Evolutionary conservation across 2,797 vertebrate genomes (phyloP).

Genomic region (Sebastes iracundus): DNA sequence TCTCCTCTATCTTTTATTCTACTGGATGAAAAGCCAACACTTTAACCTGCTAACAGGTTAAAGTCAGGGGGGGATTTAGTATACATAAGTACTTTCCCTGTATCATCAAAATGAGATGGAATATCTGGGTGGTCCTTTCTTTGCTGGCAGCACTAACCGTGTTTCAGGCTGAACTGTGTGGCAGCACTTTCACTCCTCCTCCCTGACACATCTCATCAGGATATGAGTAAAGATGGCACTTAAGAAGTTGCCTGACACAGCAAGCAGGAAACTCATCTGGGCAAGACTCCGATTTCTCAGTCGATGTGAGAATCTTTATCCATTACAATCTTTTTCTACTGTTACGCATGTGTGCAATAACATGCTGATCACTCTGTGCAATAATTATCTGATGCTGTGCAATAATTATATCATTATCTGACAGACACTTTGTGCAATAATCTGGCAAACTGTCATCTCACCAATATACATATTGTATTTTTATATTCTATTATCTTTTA

Average conservation of each 20-base stretch:
- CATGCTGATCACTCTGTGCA: no score
- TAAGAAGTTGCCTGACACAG: not conserved
- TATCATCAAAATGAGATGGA: not conserved
- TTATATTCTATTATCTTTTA: no score
- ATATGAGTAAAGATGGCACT: conserved; percentile 25
- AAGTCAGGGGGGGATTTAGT: not conserved
- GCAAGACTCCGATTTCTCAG: not conserved
- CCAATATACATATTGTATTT: no score
- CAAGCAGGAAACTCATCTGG: not conserved
- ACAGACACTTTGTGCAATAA: no score
- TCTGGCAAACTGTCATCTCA: no score
- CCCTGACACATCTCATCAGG: conserved; percentile 26
- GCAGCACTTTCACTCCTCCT: conserved; percentile 19
- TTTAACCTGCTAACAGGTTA: not conserved
- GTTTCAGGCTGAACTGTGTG: conserved; percentile 24
- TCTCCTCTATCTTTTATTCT: not conserved
- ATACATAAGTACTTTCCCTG: not conserved
- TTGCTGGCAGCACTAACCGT: not conserved
- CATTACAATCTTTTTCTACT: no score
- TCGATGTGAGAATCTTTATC: no score
- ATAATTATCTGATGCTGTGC: no score
- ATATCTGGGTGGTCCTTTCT: not conserved
- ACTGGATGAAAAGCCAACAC: not conserved
- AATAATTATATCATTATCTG: no score
- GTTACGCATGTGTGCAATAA: no score